Percentiles rank a stretch among this genome's conserved stretches.
These are phyloP conservation scores for Euwallacea similis DNA, from an alignment of 1,140 invertebrate species.

Conservation along the genomic window DNA sequence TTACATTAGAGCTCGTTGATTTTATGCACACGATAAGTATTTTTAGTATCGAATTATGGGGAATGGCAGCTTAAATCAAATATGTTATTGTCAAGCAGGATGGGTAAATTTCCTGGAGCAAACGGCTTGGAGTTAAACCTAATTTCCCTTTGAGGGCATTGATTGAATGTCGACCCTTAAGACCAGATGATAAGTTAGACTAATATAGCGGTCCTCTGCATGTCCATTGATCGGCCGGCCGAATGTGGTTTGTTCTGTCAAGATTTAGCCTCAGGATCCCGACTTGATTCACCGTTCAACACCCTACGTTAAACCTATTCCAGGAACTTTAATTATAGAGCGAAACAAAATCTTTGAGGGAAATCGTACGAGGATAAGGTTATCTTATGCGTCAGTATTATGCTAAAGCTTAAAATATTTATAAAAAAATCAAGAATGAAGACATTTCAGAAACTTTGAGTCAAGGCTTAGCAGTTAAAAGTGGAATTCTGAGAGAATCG, in stretches of 20 bases:
- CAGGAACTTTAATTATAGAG: no score
- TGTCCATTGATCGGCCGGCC: constrained; percentile 26
- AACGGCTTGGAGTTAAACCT: constrained; percentile 31
- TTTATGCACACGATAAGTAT: not conserved
- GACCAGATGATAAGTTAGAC: constrained; percentile 43
- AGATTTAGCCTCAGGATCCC: constrained; percentile 40
- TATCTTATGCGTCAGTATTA: no score
- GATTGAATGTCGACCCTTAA: constrained; percentile 40
- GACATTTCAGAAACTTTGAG: no score
- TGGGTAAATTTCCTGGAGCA: constrained; percentile 31
- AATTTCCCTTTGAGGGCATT: constrained; percentile 45
- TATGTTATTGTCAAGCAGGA: constrained; percentile 33
- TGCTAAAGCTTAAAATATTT: no score
- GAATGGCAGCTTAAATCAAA: not conserved
- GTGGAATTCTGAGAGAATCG: no score
- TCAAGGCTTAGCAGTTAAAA: no score
- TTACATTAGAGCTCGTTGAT: constrained; percentile 1
- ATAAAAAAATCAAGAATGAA: no score
- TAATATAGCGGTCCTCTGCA: constrained; percentile 39
- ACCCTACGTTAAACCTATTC: not conserved
- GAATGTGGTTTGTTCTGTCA: constrained; percentile 41
- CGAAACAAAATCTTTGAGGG: no score
- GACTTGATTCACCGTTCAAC: constrained; percentile 41
- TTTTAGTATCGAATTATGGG: no score
- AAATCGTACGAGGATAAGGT: no score